Evolutionary conservation across 2,888 invertebrate species (phyloP), one percentile per base, ranked within the genome.

Genomic region (Clostera curtula): DNA sequence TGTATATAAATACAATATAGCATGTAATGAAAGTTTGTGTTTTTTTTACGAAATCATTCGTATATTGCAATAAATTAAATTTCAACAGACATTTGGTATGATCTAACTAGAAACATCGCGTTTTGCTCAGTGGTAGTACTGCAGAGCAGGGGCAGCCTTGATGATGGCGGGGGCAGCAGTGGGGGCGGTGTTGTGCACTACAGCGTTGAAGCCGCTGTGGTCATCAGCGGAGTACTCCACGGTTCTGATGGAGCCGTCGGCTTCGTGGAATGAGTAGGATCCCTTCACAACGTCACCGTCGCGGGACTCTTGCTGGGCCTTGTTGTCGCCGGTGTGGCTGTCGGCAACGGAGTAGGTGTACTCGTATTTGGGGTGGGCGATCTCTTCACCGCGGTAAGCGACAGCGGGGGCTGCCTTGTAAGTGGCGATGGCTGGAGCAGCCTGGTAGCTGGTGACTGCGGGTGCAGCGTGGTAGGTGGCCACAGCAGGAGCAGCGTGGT

Each of bases 201-300:
- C 61, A 19, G 68, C 60, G 58, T 69, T 70, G 60, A 69, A 68
- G 11, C 84, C 84, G 49, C 56, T 74, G 63, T 82, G 74, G 49
- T 72, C 75, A 41, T 80, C 79, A 34, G 80, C 76, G 41, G 76
- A 58, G 65, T 85, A 83, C 52, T 79, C 67, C 38, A 85, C 85
- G 29, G 75, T 80, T 34, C 83, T 68, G 53, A 75, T 54, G 53
- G 83, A 82, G 43, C 84, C 84, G 49, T 85, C 85, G 28, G 85
- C 74, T 56, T 85, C 82, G 34, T 70, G 68, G 44, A 85, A 63
- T 12, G 77, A 74, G 68, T 85, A 80, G 11, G 70, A 67, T 37
- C 84, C 85, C 53, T 79, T 75, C 36, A 85, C 84, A 4, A 68
- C 71, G 43, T 84, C 85, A 22, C 85, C 85, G 40, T 83, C 82